Percentiles rank a stretch among this genome's conserved stretches.
phyloP scores from a whole-genome alignment of 2,113 vertebrate species.

The Bungarus multicinctus region DNA sequence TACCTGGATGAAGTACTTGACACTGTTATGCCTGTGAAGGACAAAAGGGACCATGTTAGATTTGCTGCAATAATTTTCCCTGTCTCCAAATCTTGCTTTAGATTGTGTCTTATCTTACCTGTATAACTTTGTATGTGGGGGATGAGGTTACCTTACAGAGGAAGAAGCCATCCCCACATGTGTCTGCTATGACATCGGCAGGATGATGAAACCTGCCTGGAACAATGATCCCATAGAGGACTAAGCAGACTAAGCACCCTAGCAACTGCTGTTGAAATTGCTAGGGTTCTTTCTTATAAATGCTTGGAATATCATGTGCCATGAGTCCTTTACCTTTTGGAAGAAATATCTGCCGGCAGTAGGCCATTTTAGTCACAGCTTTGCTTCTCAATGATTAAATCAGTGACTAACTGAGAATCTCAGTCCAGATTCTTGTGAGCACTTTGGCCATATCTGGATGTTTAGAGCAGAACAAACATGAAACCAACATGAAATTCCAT shows the following conservation, averaged over 20 bases:
- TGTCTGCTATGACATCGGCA: background rate
- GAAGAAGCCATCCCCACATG: background rate
- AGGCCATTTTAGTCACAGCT: background rate
- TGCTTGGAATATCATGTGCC: background rate
- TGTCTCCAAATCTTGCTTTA: background rate
- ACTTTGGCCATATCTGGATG: background rate
- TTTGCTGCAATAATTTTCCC: background rate
- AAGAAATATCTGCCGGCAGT: background rate
- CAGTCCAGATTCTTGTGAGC: background rate
- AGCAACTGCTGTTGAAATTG: background rate
- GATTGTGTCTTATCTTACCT: background rate
- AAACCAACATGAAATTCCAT: background rate
- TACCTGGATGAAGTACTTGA: background rate
- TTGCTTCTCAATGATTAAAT: background rate
- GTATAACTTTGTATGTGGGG: background rate
- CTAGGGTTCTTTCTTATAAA: background rate
- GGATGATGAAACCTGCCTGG: background rate
- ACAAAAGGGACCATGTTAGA: background rate
- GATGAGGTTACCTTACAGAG: background rate
- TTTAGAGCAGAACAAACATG: background rate
- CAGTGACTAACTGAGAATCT: background rate
- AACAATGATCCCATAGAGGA: background rate
- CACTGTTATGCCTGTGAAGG: background rate
- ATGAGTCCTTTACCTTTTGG: background rate
- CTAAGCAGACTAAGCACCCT: background rate